Evolutionary conservation across 2,113 vertebrate genomes (phyloP).

Genomic region (Antechinus stuartii): DNA sequence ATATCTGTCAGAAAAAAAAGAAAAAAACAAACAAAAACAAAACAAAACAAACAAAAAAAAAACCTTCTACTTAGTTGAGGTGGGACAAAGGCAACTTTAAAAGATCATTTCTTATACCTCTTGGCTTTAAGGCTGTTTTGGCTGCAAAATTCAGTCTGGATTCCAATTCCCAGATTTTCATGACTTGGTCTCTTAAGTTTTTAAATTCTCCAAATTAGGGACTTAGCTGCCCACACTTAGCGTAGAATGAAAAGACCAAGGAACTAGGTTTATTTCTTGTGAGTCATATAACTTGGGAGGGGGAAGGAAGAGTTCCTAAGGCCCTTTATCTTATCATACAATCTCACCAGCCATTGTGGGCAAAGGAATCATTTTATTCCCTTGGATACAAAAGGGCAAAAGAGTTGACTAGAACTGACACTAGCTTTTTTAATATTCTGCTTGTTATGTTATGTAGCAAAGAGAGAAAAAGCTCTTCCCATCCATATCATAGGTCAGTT

Average conservation of each 20-base stretch:
- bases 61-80: too few species aligned
- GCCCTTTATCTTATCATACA: background rate
- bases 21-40: too few species aligned
- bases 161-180: background rate
- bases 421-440: background rate
- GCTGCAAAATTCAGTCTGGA: background rate
- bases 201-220: background rate
- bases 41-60: too few species aligned
- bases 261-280: background rate
- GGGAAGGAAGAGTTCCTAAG: background rate
- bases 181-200: background rate
- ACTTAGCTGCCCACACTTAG: background rate
- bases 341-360: background rate
- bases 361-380: background rate
- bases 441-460: background rate
- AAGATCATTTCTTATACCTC: background rate
- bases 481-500: too few species aligned
- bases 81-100: too few species aligned
- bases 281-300: background rate
- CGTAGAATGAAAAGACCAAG: background rate
- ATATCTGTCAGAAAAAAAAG: too few species aligned
- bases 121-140: background rate
- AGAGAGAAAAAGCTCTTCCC: too few species aligned
- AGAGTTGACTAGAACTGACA: background rate
- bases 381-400: background rate